These are phyloP conservation scores for Chromis chromis DNA, from an alignment of 2,797 vertebrate species.

Conservation along the genomic window DNA sequence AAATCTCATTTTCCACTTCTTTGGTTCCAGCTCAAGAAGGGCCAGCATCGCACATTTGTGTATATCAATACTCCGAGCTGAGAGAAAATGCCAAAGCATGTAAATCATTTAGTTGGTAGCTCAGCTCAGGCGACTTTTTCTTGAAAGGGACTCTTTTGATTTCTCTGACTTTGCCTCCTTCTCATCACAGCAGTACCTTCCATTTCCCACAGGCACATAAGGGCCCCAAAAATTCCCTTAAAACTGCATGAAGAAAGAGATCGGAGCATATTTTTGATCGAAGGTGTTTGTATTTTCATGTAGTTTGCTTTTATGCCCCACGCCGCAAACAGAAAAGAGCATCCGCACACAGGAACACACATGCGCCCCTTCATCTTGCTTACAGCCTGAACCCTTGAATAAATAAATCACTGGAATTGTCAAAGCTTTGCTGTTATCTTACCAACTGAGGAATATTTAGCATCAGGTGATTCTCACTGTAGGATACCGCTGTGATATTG, in stretches of 20 bases:
- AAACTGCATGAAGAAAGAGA: slow-evolving; percentile 45
- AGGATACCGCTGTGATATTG: slow-evolving; percentile 50
- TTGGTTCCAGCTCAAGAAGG: slow-evolving; percentile 52
- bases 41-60: slow-evolving; percentile 36
- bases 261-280: slow-evolving; percentile 62
- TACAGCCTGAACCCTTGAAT: slow-evolving; percentile 49
- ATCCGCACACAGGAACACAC: background rate
- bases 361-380: slow-evolving; percentile 32
- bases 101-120: slow-evolving; percentile 64
- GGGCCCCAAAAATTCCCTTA: slow-evolving; percentile 40
- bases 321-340: slow-evolving; percentile 50
- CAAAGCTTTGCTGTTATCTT: slow-evolving; percentile 57
- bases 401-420: slow-evolving; percentile 64
- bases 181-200: slow-evolving; percentile 51
- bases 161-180: slow-evolving; percentile 57
- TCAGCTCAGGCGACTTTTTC: slow-evolving; percentile 57
- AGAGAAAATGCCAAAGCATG: slow-evolving; percentile 53
- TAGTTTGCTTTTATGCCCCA: slow-evolving; percentile 64
- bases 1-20: slow-evolving; percentile 46
- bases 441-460: slow-evolving; percentile 51
- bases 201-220: slow-evolving; percentile 39
- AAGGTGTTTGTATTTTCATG: slow-evolving; percentile 72
- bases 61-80: slow-evolving; percentile 59
- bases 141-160: slow-evolving; percentile 65
- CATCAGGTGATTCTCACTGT: slow-evolving; percentile 51